These are phyloP conservation scores for Bombus impatiens DNA, from an alignment of 1,140 invertebrate genomes.

Conservation along the genomic window DNA sequence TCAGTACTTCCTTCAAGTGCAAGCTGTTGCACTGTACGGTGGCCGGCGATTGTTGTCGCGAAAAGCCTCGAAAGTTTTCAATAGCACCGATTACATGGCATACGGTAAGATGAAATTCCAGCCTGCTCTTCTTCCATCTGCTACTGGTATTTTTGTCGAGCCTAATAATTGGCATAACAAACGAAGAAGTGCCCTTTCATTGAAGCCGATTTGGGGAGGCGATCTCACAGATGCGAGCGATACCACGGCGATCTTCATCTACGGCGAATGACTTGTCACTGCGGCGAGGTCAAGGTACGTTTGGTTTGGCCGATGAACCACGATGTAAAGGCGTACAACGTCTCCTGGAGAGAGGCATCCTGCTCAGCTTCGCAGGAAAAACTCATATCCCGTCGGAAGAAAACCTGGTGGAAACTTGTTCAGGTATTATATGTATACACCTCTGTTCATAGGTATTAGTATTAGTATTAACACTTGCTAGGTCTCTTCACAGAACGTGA, in stretches of 20 bases:
- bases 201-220: slow-evolving; percentile 66
- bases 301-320: slow-evolving; percentile 66
- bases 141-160: slow-evolving; percentile 33
- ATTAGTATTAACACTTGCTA: too few species aligned
- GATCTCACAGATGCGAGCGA: slow-evolving; percentile 67
- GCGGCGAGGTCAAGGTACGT: slow-evolving; percentile 66
- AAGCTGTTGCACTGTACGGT: slow-evolving; percentile 86
- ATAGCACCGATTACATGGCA: slow-evolving; percentile 84
- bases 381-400: slow-evolving; percentile 30
- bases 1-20: slow-evolving; percentile 88
- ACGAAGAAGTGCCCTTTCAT: slow-evolving; percentile 66
- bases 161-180: slow-evolving; percentile 62
- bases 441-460: too few species aligned
- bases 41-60: slow-evolving; percentile 86
- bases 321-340: slow-evolving; percentile 63
- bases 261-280: slow-evolving; percentile 68
- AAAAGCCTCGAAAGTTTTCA: slow-evolving; percentile 86
- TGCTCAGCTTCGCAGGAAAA: slow-evolving; percentile 49
- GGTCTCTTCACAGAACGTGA: too few species aligned
- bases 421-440: slow-evolving; percentile 47
- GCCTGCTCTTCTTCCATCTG: slow-evolving; percentile 22
- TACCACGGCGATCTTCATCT: slow-evolving; percentile 65
- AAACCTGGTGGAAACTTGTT: slow-evolving; percentile 49
- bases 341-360: slow-evolving; percentile 68
- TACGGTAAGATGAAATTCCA: slow-evolving; percentile 73